Percentiles rank a stretch among this genome's conserved stretches.
phyloP scores from a whole-genome alignment of 2,113 vertebrate species.

The Cyanocitta stelleri region DNA sequence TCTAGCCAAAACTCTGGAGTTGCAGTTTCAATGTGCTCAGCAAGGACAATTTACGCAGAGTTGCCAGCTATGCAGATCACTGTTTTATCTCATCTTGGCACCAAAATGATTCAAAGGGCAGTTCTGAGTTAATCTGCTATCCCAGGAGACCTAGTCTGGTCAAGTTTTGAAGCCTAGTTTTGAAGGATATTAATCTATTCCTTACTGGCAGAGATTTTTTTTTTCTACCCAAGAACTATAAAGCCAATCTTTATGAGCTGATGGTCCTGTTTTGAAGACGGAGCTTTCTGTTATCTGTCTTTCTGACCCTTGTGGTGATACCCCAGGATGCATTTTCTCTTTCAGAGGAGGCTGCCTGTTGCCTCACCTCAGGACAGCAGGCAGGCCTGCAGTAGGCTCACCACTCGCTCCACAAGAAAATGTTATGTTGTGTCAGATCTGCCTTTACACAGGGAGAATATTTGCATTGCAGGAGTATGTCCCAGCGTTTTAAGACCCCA shows the following conservation, averaged over 20 bases:
- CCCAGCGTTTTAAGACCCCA: not conserved
- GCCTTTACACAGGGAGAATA: not conserved
- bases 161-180: not conserved
- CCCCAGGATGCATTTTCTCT: not conserved
- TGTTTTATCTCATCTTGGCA: not conserved
- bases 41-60: not conserved
- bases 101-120: not conserved
- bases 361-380: not conserved
- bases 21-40: not conserved
- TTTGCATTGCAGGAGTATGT: not conserved
- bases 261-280: not conserved
- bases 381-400: not conserved
- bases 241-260: not conserved
- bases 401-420: not conserved
- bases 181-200: not conserved
- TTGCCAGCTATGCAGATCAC: not conserved
- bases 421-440: not conserved
- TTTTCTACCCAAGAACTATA: not conserved
- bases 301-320: not conserved
- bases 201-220: not conserved
- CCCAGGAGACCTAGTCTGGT: not conserved
- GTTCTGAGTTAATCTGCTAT: not conserved
- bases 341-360: not conserved
- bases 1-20: not conserved
- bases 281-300: not conserved